A percentile compares a stretch with the other conserved stretches of the same genome.
Conservation (phyloP, 2,113 vertebrate species). For the Plecotus auritus region DNA sequence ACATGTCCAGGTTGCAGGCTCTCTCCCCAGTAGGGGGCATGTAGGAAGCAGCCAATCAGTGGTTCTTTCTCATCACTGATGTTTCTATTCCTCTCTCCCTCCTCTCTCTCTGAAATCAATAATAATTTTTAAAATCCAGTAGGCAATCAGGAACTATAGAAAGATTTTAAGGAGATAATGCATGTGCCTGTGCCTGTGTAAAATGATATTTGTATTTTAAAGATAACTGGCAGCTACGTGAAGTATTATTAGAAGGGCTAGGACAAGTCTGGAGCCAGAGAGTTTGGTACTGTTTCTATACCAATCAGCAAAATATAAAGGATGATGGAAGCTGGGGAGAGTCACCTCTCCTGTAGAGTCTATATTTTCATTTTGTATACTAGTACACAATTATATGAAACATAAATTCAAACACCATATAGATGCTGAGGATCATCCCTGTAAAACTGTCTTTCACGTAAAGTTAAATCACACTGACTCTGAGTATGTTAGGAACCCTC, state of each 20-base stretch:
- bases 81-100: too few species aligned
- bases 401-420: background rate
- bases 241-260: constrained; percentile 5
- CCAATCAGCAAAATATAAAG: constrained; percentile 29
- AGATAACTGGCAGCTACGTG: background rate
- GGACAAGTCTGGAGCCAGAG: background rate
- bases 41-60: too few species aligned
- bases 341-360: background rate
- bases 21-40: too few species aligned
- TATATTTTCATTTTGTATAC: constrained; percentile 22
- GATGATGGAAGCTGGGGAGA: background rate
- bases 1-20: too few species aligned
- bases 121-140: background rate
- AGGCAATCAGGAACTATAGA: background rate
- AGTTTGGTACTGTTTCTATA: background rate
- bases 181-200: background rate
- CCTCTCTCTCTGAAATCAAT: too few species aligned
- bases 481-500: background rate
- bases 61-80: too few species aligned
- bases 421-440: background rate
- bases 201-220: constrained; percentile 7
- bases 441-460: background rate
- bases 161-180: background rate
- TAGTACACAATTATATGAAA: background rate
- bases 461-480: background rate